Conservation (phyloP, 2,797 vertebrate genomes). For the Chaetodon trifasciatus region DNA sequence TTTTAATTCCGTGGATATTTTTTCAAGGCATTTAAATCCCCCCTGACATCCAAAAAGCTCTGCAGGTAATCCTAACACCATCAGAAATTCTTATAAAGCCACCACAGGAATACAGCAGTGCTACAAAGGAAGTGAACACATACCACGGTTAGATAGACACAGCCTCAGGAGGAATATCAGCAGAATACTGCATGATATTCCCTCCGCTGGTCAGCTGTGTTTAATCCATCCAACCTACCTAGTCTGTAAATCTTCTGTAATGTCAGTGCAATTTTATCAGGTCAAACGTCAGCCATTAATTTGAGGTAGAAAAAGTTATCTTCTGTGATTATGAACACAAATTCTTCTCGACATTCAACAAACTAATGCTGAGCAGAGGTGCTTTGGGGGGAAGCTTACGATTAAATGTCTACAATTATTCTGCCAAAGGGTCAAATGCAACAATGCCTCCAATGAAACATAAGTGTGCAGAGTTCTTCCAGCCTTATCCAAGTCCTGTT, state of each 20-base stretch:
- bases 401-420: constrained; percentile 43
- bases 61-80: constrained; percentile 41
- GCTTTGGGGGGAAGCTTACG: constrained; percentile 45
- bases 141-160: not conserved
- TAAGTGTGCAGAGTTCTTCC: constrained; percentile 34
- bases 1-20: constrained; percentile 43
- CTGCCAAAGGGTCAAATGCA: constrained; percentile 46
- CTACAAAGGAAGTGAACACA: constrained; percentile 26
- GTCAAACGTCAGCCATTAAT: constrained; percentile 32
- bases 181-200: not conserved
- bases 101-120: not conserved
- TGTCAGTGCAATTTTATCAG: constrained; percentile 1
- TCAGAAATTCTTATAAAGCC: constrained; percentile 38
- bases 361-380: constrained; percentile 21
- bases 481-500: constrained; percentile 40
- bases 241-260: not conserved
- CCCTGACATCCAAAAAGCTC: constrained; percentile 34
- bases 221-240: constrained; percentile 6
- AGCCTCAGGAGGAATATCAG: not conserved
- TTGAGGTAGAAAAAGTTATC: constrained; percentile 7
- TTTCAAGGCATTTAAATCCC: constrained; percentile 25
- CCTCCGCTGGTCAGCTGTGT: not conserved
- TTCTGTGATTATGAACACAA: constrained; percentile 20
- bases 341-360: constrained; percentile 23
- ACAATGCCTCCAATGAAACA: constrained; percentile 29